A percentile compares a stretch with the other conserved stretches of the same genome.
phyloP scores from a whole-genome alignment of 2,797 vertebrate genomes.

The Hapalemur alaotrensis region DNA sequence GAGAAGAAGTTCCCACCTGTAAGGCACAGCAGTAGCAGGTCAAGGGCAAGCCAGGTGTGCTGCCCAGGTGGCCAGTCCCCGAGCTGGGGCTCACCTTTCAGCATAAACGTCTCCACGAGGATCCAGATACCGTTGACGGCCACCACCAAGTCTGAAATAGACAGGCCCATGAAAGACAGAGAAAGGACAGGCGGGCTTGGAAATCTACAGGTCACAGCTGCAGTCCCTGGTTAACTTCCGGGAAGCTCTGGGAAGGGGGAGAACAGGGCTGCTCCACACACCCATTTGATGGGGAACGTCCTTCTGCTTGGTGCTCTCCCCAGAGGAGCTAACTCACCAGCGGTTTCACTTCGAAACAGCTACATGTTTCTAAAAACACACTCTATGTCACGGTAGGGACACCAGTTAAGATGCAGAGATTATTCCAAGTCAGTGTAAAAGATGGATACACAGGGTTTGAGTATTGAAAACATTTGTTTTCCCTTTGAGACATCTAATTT shows the following conservation, averaged over 20 bases:
- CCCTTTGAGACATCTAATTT: not conserved
- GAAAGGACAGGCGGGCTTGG: too few relatives aligned
- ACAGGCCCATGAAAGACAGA: not conserved
- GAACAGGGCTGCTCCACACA: not conserved
- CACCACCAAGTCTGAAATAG: slow-evolving; percentile 92
- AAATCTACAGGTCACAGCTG: not conserved
- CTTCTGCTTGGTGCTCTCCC: not conserved
- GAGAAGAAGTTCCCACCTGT: slow-evolving; percentile 93
- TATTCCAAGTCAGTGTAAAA: not conserved
- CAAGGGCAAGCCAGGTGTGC: not conserved
- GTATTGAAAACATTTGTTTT: not conserved
- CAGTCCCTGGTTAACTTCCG: too few relatives aligned
- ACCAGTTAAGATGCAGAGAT: not conserved
- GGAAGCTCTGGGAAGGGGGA: not conserved
- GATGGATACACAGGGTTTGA: not conserved
- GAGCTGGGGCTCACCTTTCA: slow-evolving; percentile 87
- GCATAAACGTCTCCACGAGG: slow-evolving; percentile 94
- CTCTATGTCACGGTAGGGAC: not conserved
- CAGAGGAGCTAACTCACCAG: not conserved
- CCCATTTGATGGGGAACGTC: accelerated
- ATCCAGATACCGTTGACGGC: slow-evolving; percentile 98
- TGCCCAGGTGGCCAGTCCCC: accelerated
- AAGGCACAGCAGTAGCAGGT: slow-evolving; percentile 28
- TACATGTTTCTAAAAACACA: not conserved
- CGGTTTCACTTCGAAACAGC: not conserved